Conservation (phyloP, 2,888 invertebrate species). For the Escarpia spicata region DNA sequence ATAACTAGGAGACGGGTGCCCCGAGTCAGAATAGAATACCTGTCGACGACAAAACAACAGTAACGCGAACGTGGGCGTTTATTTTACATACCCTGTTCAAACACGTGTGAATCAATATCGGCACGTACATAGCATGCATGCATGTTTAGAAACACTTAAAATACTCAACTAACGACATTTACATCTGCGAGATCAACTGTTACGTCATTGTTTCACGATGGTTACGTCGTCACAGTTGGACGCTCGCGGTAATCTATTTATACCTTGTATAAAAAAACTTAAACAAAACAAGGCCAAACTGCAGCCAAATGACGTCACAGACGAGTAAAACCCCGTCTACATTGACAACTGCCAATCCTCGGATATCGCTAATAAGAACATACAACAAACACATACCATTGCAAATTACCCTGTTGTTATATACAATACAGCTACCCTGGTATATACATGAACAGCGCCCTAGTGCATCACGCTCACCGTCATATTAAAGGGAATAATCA, state of each 20-base stretch:
- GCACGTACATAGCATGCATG: not conserved
- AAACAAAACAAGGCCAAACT: not conserved
- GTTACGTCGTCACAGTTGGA: not conserved
- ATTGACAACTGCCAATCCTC: not conserved
- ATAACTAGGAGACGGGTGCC: too few species aligned
- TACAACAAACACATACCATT: not conserved
- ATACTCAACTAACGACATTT: not conserved
- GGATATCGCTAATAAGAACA: not conserved
- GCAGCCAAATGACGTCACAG: not conserved
- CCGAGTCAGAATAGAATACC: not conserved
- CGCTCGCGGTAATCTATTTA: not conserved
- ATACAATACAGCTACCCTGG: not conserved
- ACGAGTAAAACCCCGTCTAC: not conserved
- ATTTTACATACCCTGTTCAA: not conserved
- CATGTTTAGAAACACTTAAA: not conserved
- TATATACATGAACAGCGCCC: not conserved
- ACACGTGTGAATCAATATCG: not conserved
- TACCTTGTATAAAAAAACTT: not conserved
- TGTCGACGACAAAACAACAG: not conserved
- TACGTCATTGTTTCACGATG: not conserved
- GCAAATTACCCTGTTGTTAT: not conserved
- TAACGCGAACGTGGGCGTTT: not conserved
- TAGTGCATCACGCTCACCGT: not conserved
- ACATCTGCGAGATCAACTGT: not conserved
- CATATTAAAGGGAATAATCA: not conserved